Conservation (phyloP, 2,797 vertebrate genomes). For the Epinephelus coioides region DNA sequence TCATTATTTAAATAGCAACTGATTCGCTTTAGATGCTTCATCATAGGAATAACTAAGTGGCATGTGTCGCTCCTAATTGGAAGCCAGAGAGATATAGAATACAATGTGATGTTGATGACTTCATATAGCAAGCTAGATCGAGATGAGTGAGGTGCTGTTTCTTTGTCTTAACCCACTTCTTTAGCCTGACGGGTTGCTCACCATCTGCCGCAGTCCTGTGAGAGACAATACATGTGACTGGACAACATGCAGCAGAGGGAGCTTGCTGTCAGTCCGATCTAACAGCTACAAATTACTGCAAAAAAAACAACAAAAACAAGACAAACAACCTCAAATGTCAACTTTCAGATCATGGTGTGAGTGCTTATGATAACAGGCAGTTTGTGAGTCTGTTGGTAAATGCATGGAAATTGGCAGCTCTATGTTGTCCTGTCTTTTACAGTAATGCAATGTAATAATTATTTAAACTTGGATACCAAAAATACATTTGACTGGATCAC, state of each 20-base stretch:
- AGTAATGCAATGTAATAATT: background rate
- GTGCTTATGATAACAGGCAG: background rate
- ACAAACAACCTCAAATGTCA: background rate
- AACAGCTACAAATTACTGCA: background rate
- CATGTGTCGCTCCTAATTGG: background rate
- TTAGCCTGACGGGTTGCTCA: background rate
- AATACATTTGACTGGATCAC: background rate
- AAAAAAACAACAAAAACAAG: background rate
- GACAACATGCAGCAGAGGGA: background rate
- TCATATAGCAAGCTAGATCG: no score
- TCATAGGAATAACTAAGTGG: background rate
- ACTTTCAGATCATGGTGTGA: background rate
- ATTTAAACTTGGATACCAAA: background rate
- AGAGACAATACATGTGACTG: background rate
- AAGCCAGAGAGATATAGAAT: background rate
- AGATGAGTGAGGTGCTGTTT: background rate
- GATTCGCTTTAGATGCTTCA: background rate
- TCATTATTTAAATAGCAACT: background rate
- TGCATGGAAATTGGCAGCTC: background rate
- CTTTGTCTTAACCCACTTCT: background rate
- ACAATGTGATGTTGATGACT: background rate
- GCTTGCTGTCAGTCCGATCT: background rate
- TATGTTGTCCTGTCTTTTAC: background rate
- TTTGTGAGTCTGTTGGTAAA: background rate
- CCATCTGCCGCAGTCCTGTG: background rate